Percentiles rank a stretch among this genome's conserved stretches.
Evolutionary conservation across 2,888 invertebrate genomes (phyloP).

Genomic region (Baccha elongata): DNA sequence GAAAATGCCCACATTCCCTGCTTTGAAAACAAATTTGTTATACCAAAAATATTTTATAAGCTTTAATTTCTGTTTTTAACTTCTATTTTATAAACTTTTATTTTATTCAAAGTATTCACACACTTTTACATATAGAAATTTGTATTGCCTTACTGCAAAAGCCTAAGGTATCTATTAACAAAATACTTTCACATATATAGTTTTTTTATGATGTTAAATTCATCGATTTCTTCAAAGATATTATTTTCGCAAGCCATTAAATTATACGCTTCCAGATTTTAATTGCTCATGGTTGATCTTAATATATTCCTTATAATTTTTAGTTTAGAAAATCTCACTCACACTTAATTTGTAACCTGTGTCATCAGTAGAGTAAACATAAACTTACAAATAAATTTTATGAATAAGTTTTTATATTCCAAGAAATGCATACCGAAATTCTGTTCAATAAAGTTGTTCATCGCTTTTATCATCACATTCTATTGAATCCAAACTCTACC

Average conservation of each 20-base stretch:
- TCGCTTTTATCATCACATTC: no score
- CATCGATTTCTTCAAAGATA: background rate
- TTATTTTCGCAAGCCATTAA: background rate
- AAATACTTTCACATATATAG: background rate
- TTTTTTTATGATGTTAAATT: background rate
- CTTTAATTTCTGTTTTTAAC: no score
- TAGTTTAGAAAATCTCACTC: background rate
- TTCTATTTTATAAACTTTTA: no score
- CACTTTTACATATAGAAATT: no score
- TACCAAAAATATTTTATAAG: no score
- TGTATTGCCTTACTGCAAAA: background rate
- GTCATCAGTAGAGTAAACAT: background rate
- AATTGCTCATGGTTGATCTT: background rate
- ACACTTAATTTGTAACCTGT: background rate
- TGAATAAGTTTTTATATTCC: background rate
- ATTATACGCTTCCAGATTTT: background rate
- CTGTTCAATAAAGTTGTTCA: no score
- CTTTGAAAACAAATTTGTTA: background rate
- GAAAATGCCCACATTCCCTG: background rate
- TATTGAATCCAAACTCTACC: no score
- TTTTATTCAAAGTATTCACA: no score
- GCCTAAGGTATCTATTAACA: background rate
- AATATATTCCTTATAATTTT: background rate
- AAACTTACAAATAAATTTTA: background rate
- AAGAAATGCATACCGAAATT: background rate